Conservation (phyloP, 2,113 vertebrate species). For the Platysternon megacephalum region DNA sequence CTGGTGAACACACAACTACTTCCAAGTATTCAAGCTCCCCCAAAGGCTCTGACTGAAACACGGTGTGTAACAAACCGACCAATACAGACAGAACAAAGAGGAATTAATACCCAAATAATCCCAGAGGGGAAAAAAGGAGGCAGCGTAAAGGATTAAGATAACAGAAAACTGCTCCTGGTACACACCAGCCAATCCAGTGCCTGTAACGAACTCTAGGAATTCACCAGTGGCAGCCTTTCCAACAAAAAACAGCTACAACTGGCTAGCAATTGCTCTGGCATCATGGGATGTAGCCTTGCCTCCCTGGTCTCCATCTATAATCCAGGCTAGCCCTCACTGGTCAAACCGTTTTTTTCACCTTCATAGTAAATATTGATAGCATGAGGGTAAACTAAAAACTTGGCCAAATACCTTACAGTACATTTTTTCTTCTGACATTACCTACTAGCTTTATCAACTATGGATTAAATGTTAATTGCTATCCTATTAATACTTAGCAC, state of each 20-base stretch:
- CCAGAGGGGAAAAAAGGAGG: not conserved
- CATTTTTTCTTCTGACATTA: constrained; percentile 28
- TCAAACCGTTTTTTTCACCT: not conserved
- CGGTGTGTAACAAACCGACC: not conserved
- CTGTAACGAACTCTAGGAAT: not conserved
- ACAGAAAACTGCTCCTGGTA: not conserved
- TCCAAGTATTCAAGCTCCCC: not conserved
- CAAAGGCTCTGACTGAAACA: not conserved
- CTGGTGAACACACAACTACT: not conserved
- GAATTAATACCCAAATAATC: no score
- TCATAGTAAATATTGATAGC: not conserved
- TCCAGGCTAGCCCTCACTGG: not conserved
- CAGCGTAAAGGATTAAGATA: not conserved
- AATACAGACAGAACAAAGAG: not conserved
- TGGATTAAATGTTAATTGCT: not conserved
- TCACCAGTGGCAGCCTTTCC: not conserved
- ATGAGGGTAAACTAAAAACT: constrained; percentile 46
- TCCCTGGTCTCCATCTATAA: not conserved
- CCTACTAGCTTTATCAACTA: constrained; percentile 48
- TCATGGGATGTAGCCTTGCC: not conserved
- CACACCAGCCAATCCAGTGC: not conserved
- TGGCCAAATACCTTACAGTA: not conserved
- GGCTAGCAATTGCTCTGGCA: not conserved
- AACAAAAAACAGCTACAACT: rapidly evolving
- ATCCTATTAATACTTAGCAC: not conserved